Base-by-base conservation (phyloP, 2,888 invertebrate genomes). In the Isoperla grammatica region DNA sequence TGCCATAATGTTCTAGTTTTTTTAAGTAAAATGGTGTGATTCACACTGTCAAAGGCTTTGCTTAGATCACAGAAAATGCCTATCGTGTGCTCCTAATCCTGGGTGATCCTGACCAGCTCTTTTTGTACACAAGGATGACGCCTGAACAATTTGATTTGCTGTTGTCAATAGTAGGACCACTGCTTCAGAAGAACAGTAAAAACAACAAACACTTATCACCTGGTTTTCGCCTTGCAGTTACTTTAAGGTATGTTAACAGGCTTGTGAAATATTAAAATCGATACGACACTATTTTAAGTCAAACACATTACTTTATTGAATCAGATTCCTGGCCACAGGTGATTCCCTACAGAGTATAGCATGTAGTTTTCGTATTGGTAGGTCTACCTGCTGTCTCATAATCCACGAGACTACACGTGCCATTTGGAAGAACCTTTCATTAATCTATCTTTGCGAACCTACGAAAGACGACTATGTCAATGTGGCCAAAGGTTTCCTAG, bases 301-400 rank as follows among this genome's bases (percentile, higher is more conserved):
- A 12, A 48, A 2, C 15, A 22, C 23, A 5, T 19, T 12, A 19
- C n/a, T n/a, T n/a, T n/a, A n/a, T n/a, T n/a, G 78, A 57, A 58
- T 23, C 56, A 61, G 61, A 49, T 61, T 56, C 42, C 50, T 61
- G 22, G 50, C 50, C n/a, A 50, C 50, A 4, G 50, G 50, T 13
- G 50, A 50, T 35, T n/a, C 13, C 15, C 35, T 50, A 13, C 50
- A 50, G 15, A 29, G 35, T 15, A 6, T 50, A 17, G 50, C 50
- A 15, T 50, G 29, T 29, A 29, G 35, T 29, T 50, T 17, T 13
- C 9, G 50, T 9, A 35, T 50, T n/a, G 50, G 50, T 4, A 50
- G 37, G 17, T 50, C 50, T 13, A 50, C 50, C 4, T 29, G 35
- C 9, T 50, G 29, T 29, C 13, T 13, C 6, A 37, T 35, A 2